Percentiles rank a stretch among this genome's conserved stretches.
Evolutionary conservation across 2,113 vertebrate species (phyloP).

Genomic region (Cathartes aura): DNA sequence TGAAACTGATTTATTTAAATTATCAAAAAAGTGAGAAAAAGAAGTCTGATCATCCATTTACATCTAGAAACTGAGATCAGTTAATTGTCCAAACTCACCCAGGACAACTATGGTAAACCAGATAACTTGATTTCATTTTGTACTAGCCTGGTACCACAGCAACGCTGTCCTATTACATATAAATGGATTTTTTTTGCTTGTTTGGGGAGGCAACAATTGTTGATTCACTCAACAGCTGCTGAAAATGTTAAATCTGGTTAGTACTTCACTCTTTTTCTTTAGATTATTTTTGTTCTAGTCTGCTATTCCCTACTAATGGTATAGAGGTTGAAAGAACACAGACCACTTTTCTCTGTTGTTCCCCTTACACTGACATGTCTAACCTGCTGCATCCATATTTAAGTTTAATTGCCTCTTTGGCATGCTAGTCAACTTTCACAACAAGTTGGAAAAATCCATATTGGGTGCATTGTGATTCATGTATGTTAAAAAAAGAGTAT

Average conservation of each 20-base stretch:
- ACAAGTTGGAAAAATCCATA: not conserved
- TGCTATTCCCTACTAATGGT: not conserved
- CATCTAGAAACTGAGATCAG: not conserved
- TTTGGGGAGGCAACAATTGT: not conserved
- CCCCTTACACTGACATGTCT: not conserved
- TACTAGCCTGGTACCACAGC: not conserved
- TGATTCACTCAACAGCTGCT: not conserved
- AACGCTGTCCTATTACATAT: not conserved
- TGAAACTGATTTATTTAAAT: not conserved
- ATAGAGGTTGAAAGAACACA: not conserved
- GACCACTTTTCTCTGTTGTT: not conserved
- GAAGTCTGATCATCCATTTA: not conserved
- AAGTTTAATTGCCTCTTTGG: not conserved
- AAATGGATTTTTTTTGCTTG: not conserved
- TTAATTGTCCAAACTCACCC: not conserved
- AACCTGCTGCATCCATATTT: not conserved
- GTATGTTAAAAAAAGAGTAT: not conserved
- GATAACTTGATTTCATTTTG: not conserved
- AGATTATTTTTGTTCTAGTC: not conserved
- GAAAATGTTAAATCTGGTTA: not conserved
- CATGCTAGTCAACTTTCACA: not conserved
- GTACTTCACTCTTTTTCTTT: not conserved
- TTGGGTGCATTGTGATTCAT: not conserved
- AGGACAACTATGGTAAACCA: not conserved
- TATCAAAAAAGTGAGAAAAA: not conserved